Evolutionary conservation across 2,888 invertebrate species (phyloP).

Genomic region (Thymelicus lineola): DNA sequence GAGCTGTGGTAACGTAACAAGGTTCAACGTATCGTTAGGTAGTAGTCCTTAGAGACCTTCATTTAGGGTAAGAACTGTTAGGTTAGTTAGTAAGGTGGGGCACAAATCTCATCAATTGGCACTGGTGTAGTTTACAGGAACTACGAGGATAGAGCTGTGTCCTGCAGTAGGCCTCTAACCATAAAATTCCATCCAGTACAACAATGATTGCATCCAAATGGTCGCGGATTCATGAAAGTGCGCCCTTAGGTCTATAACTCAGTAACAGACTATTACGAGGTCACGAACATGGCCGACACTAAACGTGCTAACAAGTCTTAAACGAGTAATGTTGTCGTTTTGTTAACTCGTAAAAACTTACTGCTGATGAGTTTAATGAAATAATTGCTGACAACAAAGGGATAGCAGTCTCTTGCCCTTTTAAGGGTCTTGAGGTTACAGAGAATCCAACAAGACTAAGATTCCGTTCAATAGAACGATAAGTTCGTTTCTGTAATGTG

Average conservation of each 20-base stretch:
- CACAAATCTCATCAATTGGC: no score
- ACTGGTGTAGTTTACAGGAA: no score
- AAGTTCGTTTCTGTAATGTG: no score
- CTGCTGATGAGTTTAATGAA: conserved; percentile 64
- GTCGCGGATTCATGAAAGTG: neutral
- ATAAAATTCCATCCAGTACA: no score
- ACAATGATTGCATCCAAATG: no score
- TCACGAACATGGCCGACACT: conserved; percentile 5
- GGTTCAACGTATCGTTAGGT: no score
- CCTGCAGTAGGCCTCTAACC: no score
- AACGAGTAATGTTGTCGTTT: conserved; percentile 32
- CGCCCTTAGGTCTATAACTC: neutral
- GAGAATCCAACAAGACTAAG: neutral
- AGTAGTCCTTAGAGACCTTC: no score
- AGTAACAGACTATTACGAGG: neutral
- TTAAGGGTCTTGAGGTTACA: neutral
- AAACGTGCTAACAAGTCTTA: conserved; percentile 33
- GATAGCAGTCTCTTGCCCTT: conserved; percentile 5
- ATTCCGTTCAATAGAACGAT: neutral
- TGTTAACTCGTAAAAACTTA: conserved; percentile 43
- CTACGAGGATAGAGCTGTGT: no score
- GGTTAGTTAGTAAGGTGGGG: no score
- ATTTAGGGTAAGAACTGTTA: no score
- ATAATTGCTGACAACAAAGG: conserved; percentile 59
- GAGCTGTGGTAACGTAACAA: no score